Evolutionary conservation across 2,888 invertebrate species (phyloP).

Genomic region (Apamea epomidion): DNA sequence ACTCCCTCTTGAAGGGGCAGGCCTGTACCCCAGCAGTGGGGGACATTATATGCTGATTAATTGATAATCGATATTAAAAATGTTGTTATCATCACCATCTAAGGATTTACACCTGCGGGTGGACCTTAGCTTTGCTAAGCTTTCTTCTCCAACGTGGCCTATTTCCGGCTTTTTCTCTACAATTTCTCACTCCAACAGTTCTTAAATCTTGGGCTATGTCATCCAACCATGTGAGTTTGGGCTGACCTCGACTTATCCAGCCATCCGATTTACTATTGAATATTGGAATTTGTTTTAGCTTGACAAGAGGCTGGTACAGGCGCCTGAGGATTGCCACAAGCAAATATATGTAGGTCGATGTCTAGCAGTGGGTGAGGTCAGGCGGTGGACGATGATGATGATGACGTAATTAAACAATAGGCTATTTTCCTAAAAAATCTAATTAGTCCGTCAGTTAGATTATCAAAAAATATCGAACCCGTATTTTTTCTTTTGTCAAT

Average conservation of each 20-base stretch:
- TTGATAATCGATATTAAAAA: no score
- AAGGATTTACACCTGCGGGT: background rate
- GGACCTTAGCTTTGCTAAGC: background rate
- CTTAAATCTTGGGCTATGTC: background rate
- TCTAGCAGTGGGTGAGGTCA: background rate
- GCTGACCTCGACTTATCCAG: background rate
- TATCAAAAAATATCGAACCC: no score
- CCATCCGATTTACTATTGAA: no score
- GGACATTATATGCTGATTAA: no score
- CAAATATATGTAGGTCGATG: background rate
- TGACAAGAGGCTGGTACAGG: background rate
- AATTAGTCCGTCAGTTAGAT: no score
- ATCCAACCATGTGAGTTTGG: background rate
- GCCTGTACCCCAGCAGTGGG: no score
- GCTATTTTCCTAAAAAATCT: no score
- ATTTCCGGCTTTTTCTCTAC: background rate
- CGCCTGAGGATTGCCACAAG: background rate
- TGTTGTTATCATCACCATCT: background rate
- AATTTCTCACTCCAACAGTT: no score
- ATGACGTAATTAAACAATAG: no score
- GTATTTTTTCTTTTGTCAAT: no score
- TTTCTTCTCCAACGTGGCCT: background rate
- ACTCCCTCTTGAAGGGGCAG: no score
- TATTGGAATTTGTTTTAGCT: background rate
- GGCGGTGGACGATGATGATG: background rate